Evolutionary conservation across 1,140 invertebrate species (phyloP).

Genomic region (Hetaerina americana): DNA sequence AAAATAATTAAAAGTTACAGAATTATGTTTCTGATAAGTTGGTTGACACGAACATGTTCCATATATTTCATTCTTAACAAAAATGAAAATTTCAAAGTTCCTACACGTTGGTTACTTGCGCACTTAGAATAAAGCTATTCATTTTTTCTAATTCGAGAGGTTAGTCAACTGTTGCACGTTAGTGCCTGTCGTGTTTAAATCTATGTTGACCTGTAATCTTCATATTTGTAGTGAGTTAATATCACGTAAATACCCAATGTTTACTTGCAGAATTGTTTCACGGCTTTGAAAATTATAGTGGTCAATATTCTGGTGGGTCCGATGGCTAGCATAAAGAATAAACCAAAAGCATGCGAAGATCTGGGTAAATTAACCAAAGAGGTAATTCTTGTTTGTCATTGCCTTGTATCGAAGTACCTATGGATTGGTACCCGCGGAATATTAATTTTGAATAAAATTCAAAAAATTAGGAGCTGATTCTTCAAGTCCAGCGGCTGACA

Average conservation of each 20-base stretch:
- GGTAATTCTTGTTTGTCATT: background rate
- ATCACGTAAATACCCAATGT: background rate
- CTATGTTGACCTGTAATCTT: background rate
- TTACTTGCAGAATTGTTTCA: background rate
- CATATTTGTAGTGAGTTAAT: background rate
- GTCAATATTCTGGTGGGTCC: background rate
- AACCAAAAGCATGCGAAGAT: background rate
- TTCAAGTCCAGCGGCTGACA: conserved; percentile 43
- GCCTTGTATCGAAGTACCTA: background rate
- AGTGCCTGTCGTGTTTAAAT: too few species aligned
- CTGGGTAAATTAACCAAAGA: background rate
- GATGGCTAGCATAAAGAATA: background rate
- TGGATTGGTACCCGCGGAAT: background rate
- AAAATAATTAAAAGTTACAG: too few species aligned
- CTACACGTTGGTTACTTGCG: too few species aligned
- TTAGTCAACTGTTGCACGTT: too few species aligned
- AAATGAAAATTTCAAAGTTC: too few species aligned
- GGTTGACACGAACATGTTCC: too few species aligned
- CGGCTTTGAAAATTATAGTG: background rate
- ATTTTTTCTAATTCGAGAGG: too few species aligned
- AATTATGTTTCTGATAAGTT: too few species aligned
- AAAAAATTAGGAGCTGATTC: conserved; percentile 41
- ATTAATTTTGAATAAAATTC: background rate
- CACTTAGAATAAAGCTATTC: too few species aligned
- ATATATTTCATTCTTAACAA: too few species aligned